phyloP scores from a whole-genome alignment of 2,888 invertebrate species.

The Diloba caeruleocephala region DNA sequence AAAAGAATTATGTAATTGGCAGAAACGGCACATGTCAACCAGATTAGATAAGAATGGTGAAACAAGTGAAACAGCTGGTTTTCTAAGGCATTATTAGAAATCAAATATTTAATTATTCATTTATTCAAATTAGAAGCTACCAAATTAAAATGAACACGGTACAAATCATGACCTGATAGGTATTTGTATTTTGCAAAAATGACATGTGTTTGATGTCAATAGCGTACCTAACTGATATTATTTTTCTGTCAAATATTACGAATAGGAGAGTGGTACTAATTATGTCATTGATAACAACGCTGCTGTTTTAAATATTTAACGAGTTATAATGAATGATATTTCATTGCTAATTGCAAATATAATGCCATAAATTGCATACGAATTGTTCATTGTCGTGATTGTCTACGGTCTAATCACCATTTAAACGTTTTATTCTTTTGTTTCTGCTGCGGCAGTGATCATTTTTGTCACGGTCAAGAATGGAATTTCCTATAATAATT shows the following conservation, averaged over 20 bases:
- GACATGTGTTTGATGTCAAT: constrained; percentile 9
- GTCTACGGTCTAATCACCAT: constrained; percentile 64
- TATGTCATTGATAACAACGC: constrained; percentile 67
- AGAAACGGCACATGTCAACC: constrained; percentile 23
- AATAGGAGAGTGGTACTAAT: constrained; percentile 55
- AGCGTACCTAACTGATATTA: constrained; percentile 11
- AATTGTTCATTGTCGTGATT: constrained; percentile 81
- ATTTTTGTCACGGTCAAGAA: constrained; percentile 63
- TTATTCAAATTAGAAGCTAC: not conserved
- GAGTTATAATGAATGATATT: constrained; percentile 84
- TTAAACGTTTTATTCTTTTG: constrained; percentile 60
- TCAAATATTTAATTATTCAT: constrained; percentile 4
- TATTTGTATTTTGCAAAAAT: constrained; percentile 10
- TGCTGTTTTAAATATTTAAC: constrained; percentile 85
- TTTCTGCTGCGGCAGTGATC: constrained; percentile 51
- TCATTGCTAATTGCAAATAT: constrained; percentile 74
- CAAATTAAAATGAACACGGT: constrained; percentile 1
- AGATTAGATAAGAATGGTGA: constrained; percentile 24
- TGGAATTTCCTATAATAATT: constrained; percentile 68
- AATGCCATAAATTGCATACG: constrained; percentile 81
- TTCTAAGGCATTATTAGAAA: constrained; percentile 6
- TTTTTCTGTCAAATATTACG: constrained; percentile 29
- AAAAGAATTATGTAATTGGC: constrained; percentile 47
- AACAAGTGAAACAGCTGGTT: constrained; percentile 13
- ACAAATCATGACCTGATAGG: not conserved